Evolutionary conservation across 2,113 vertebrate genomes (phyloP).

Genomic region (Pangasianodon gigas): DNA sequence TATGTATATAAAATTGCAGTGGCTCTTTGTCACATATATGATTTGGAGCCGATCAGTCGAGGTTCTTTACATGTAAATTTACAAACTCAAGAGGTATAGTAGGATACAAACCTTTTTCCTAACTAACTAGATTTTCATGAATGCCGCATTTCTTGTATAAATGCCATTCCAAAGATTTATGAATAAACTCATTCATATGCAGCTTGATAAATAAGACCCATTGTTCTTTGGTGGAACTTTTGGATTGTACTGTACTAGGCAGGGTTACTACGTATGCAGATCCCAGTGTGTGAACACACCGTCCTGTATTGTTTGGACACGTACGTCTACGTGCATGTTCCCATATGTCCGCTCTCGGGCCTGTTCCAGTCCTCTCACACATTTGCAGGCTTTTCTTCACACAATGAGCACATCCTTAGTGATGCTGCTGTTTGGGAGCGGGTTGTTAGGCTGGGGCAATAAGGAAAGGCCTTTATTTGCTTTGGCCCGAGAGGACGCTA

Average conservation of each 20-base stretch:
- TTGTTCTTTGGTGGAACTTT: slow-evolving; percentile 12
- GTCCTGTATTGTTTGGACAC: slow-evolving; percentile 37
- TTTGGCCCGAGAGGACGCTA: slow-evolving; percentile 68
- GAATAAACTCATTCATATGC: background rate
- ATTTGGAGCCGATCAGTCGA: background rate
- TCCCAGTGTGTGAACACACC: slow-evolving; percentile 11
- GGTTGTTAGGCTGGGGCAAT: slow-evolving; percentile 75
- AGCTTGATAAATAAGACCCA: background rate
- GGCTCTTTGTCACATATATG: background rate
- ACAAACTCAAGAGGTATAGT: background rate
- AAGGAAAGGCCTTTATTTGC: slow-evolving; percentile 73
- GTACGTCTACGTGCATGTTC: slow-evolving; percentile 39
- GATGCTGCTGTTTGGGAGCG: slow-evolving; percentile 72
- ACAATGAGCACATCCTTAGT: slow-evolving; percentile 77
- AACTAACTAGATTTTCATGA: background rate
- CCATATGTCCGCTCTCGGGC: slow-evolving; percentile 3
- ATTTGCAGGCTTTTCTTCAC: slow-evolving; percentile 56
- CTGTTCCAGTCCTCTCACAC: slow-evolving; percentile 33
- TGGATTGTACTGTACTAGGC: background rate
- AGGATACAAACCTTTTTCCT: background rate
- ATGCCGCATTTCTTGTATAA: background rate
- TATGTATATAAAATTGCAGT: background rate
- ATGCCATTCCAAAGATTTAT: background rate
- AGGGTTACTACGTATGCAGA: background rate
- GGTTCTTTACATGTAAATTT: background rate